A percentile compares a stretch with the other conserved stretches of the same genome.
Conservation (phyloP, 2,113 vertebrate species). For the Grammomys surdaster region DNA sequence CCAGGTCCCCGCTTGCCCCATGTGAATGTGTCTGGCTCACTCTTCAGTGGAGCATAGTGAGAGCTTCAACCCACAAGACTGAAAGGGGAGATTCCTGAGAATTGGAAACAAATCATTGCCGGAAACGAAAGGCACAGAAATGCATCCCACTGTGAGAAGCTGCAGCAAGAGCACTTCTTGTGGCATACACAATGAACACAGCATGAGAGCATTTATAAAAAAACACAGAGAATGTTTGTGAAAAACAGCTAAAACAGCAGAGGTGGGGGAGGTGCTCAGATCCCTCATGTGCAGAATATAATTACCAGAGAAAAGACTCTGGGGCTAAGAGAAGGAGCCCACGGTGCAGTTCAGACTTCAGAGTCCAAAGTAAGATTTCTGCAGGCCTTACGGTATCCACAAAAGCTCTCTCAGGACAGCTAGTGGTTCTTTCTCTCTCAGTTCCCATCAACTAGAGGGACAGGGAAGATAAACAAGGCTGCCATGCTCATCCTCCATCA, state of each 20-base stretch:
- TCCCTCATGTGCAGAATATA: background rate
- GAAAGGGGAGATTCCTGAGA: slow-evolving; percentile 23
- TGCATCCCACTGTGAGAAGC: background rate
- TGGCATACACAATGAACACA: background rate
- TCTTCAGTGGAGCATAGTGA: background rate
- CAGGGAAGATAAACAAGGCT: background rate
- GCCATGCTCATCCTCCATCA: background rate
- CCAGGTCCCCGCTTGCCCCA: rapidly evolving
- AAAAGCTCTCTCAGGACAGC: background rate
- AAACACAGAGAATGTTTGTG: slow-evolving; percentile 29
- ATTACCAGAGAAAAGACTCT: background rate
- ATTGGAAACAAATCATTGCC: background rate
- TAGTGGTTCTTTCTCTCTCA: background rate
- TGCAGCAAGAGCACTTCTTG: slow-evolving; percentile 15
- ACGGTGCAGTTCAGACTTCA: background rate
- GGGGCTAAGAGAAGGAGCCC: background rate
- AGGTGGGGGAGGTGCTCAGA: background rate
- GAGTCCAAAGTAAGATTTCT: background rate
- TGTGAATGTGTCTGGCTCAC: background rate
- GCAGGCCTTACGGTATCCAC: background rate
- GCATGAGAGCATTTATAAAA: background rate
- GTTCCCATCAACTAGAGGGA: background rate
- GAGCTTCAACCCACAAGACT: background rate
- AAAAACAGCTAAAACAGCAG: slow-evolving; percentile 12
- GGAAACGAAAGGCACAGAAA: background rate